Base-by-base conservation (phyloP, 2,888 invertebrate species). In the Napeogenes inachia region DNA sequence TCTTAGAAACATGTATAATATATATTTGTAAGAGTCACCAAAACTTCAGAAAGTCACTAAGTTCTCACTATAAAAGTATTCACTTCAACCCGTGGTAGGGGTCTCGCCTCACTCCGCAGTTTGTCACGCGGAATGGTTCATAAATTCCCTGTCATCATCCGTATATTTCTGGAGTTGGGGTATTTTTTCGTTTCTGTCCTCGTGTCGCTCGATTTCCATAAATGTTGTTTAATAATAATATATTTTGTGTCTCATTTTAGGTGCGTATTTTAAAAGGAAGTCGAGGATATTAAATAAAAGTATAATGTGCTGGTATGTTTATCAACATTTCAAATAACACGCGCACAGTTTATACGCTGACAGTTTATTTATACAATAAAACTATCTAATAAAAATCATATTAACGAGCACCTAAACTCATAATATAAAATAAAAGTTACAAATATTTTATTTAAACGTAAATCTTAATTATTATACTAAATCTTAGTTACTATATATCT, bases 41-140 rank as follows among this genome's bases (percentile, higher is more conserved):
- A 38, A 3, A 6, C 13, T 55, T 65, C 30, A 21, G 30, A 30
- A 50, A 50, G 50, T 50, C 50, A 50, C 50, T 30, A 0, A 30
- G 21, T 50, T 50, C 21, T 50, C 50, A 50, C 30, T 10, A 2
- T 10, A 21, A 12, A 30, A 10, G 21, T n/a, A 30, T 3, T 30
- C 6, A 30, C 66, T 69, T 68, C 65, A 66, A 71, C 71, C 30
- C 54, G 45, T 77, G 68, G 81, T 81, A 79, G 47, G 4, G 45
- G 10, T 60, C 4, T 65, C 63, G 71, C 79, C 76, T 79, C 74
- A 76, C 78, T 78, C 74, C 80, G 84, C 86, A 84, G 84, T 89
- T 84, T 81, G 80, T 89, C 89, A 88, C 84, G 75, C 77, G 71
- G 82, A 86, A 85, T 84, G 87, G 86, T 81, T 88, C 81, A 89